A percentile compares a stretch with the other conserved stretches of the same genome.
phyloP scores from a whole-genome alignment of 2,888 invertebrate species.

The Nomada lathburiana region DNA sequence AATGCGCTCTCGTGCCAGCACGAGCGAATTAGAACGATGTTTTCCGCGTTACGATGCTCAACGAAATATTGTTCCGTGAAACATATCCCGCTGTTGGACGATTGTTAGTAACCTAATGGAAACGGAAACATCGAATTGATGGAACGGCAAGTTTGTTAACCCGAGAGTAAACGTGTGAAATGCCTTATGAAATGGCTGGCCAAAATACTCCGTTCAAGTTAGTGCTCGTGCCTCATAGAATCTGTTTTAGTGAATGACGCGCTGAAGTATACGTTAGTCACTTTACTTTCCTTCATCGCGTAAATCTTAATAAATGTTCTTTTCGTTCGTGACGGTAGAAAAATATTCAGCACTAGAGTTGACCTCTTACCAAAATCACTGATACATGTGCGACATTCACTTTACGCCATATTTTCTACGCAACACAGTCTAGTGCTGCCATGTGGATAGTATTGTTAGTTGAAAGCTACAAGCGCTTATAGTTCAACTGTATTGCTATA shows the following conservation, averaged over 20 bases:
- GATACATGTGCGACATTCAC: constrained; percentile 81
- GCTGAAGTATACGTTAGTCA: constrained; percentile 13
- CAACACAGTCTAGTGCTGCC: constrained; percentile 26
- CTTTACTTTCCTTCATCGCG: constrained; percentile 26
- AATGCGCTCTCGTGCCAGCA: constrained; percentile 70
- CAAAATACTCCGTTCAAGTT: constrained; percentile 63
- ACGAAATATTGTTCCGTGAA: neutral
- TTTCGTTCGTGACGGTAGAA: constrained; percentile 4
- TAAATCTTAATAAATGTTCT: constrained; percentile 15
- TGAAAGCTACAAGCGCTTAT: neutral
- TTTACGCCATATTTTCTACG: constrained; percentile 78
- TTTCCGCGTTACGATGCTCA: constrained; percentile 32
- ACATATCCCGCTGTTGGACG: neutral
- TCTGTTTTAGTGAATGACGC: constrained; percentile 27
- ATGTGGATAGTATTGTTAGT: constrained; percentile 19
- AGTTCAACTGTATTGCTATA: neutral
- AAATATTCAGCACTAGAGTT: constrained; percentile 42
- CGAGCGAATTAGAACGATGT: constrained; percentile 45
- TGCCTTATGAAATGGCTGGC: constrained; percentile 68
- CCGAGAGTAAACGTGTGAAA: constrained; percentile 39
- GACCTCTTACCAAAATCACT: constrained; percentile 77
- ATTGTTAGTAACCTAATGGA: constrained; percentile 19
- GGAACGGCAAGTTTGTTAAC: constrained; percentile 31
- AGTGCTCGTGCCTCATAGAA: constrained; percentile 49
- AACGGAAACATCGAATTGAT: constrained; percentile 40